Base-by-base conservation (phyloP, 2,797 vertebrate species). In the Sylvilagus floridanus region DNA sequence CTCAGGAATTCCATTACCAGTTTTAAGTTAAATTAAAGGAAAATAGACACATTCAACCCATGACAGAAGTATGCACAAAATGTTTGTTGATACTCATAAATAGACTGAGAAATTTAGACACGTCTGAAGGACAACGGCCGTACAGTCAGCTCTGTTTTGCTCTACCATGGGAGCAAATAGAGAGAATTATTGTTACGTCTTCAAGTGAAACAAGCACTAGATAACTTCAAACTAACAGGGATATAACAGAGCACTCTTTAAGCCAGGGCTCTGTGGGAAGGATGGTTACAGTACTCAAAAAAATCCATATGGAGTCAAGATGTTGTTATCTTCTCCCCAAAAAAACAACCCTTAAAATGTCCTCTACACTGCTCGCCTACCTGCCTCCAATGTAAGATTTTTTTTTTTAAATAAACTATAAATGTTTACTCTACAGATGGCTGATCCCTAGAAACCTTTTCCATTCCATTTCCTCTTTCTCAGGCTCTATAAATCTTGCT, bases 1-100 rank as follows among this genome's bases (percentile, higher is more conserved):
- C 98, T 97, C 98, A 98, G 97, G 97, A 98, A 98, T 98, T 98
- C 97, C 96, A 98, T 98, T 97, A 98, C 98, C 96, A 98, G 98
- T 97, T 98, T 98, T 97, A 97, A 98, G 91, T 97, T 97, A 98
- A 98, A 98, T 98, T 98, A 98, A 98, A 98, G 96, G 95, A 98
- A 98, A 98, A 98, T 95, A 97, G 97, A 97, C 86, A 54, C 96
- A 98, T 98, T 98, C 97, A 98, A 97, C n/a, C 71, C 97, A 97
- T 81, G 93, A 97, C 84, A 71, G 88, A 98, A 98, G 94, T 97
- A 97, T 97, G 97, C 93, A 98, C 96, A 97, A 98, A 98, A 97
- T 97, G 97, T 98, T 98, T 98, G 98, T 83, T 98, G 98, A 98
- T 97, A 95, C 92, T 98, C 97, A 98, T 97, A 98, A 98, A 98